Evolutionary conservation across 2,888 invertebrate genomes (phyloP).

Genomic region (Drosophila maculinotata): DNA sequence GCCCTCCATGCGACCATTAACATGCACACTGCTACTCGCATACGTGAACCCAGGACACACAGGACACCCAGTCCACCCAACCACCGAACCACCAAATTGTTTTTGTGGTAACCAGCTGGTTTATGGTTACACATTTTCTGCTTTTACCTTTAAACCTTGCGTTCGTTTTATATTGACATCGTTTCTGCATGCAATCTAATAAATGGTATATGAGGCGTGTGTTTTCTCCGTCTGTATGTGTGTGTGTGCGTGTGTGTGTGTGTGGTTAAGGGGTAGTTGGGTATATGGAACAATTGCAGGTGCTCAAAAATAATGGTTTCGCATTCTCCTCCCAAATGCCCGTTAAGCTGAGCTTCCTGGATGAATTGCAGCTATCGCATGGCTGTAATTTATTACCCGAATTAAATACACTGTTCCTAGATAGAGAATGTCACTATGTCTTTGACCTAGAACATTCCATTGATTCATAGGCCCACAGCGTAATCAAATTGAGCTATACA

Average conservation of each 20-base stretch:
- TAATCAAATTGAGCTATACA: slow-evolving; percentile 32
- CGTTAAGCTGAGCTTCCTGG: slow-evolving; percentile 23
- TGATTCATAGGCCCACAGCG: slow-evolving; percentile 31
- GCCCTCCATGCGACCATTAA: slow-evolving; percentile 49
- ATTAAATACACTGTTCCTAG: slow-evolving; percentile 37
- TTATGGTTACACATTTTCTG: slow-evolving; percentile 70
- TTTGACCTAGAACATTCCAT: slow-evolving; percentile 21
- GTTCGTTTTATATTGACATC: slow-evolving; percentile 61
- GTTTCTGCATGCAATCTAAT: slow-evolving; percentile 68
- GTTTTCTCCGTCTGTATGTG: not conserved
- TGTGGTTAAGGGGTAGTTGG: slow-evolving; percentile 8
- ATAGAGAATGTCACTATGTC: slow-evolving; percentile 27
- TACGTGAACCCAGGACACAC: not conserved
- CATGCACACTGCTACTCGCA: slow-evolving; percentile 45
- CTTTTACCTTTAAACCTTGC: slow-evolving; percentile 38
- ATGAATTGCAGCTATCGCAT: slow-evolving; percentile 42
- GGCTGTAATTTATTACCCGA: slow-evolving; percentile 46
- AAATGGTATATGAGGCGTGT: slow-evolving; percentile 44
- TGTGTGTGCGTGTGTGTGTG: slow-evolving; percentile 12
- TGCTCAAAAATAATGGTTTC: slow-evolving; percentile 49
- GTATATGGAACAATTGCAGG: slow-evolving; percentile 43
- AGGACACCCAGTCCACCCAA: not conserved
- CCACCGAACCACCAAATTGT: slow-evolving; percentile 60
- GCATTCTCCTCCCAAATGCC: slow-evolving; percentile 7
- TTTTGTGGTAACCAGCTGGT: slow-evolving; percentile 74